These are phyloP conservation scores for Rousettus leschenaultii DNA, from an alignment of 2,113 vertebrate species.

Conservation along the genomic window DNA sequence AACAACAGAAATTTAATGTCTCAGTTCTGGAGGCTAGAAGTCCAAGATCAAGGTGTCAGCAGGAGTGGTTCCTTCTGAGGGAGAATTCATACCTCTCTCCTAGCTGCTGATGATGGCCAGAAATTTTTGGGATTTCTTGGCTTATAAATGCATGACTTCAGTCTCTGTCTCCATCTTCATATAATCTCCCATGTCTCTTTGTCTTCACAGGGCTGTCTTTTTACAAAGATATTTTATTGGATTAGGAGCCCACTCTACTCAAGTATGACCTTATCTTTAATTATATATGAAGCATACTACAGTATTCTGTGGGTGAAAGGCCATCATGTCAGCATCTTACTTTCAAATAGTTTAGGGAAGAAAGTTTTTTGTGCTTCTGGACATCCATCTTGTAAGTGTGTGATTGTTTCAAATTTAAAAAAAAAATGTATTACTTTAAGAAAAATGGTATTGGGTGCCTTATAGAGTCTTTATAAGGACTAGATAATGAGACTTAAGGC, in stretches of 20 bases:
- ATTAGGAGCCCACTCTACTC: neutral
- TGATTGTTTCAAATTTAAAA: neutral
- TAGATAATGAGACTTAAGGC: neutral
- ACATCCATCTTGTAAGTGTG: neutral
- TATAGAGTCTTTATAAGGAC: neutral
- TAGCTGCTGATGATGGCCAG: neutral
- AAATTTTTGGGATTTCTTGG: neutral
- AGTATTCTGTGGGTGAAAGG: neutral
- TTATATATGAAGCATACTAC: neutral
- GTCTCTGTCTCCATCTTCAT: neutral
- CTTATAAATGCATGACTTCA: neutral
- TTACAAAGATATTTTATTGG: neutral
- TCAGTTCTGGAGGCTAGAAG: neutral
- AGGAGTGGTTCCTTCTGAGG: neutral
- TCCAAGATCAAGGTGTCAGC: neutral
- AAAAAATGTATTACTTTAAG: neutral
- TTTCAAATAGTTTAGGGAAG: neutral
- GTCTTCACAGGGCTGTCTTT: neutral
- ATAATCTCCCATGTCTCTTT: neutral
- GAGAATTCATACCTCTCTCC: neutral
- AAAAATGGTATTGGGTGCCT: neutral
- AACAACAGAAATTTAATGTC: neutral
- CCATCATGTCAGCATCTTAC: neutral
- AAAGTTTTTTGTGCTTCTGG: neutral
- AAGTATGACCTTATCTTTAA: neutral